Evolutionary conservation across 2,888 invertebrate genomes (phyloP).

Genomic region (Tetragnatha montana): DNA sequence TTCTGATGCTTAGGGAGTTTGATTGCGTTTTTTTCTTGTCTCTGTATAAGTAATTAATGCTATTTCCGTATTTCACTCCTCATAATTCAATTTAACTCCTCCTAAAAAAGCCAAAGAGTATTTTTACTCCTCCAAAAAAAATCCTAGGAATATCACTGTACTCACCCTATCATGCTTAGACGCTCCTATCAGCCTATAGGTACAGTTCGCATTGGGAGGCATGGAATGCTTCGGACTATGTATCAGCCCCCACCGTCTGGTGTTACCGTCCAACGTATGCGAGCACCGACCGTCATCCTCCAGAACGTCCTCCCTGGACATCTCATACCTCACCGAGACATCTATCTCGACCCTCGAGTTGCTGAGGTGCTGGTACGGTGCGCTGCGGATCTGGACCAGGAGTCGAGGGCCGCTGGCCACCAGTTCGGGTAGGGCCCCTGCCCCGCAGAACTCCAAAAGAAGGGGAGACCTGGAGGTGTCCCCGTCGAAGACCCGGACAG

Average conservation of each 20-base stretch:
- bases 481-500: constrained; percentile 87
- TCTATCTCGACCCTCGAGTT: constrained; percentile 84
- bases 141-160: neutral
- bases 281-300: constrained; percentile 67
- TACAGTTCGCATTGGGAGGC: constrained; percentile 88
- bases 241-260: constrained; percentile 63
- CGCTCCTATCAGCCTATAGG: constrained; percentile 83
- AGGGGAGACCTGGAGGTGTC: constrained; percentile 87
- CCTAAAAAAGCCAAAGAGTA: too few relatives aligned
- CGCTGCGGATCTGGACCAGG: constrained; percentile 87
- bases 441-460: constrained; percentile 86
- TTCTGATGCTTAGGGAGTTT: too few relatives aligned
- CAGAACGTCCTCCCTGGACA: constrained; percentile 78
- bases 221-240: constrained; percentile 79
- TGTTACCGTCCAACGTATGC: constrained; percentile 61
- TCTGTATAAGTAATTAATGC: too few relatives aligned
- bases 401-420: constrained; percentile 86
- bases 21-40: too few relatives aligned
- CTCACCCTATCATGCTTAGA: constrained; percentile 65
- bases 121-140: too few relatives aligned
- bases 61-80: too few relatives aligned
- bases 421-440: constrained; percentile 87
- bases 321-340: constrained; percentile 89
- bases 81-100: too few relatives aligned
- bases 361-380: constrained; percentile 87